Conservation (phyloP, 2,888 invertebrate genomes). For the Megamerina dolium region DNA sequence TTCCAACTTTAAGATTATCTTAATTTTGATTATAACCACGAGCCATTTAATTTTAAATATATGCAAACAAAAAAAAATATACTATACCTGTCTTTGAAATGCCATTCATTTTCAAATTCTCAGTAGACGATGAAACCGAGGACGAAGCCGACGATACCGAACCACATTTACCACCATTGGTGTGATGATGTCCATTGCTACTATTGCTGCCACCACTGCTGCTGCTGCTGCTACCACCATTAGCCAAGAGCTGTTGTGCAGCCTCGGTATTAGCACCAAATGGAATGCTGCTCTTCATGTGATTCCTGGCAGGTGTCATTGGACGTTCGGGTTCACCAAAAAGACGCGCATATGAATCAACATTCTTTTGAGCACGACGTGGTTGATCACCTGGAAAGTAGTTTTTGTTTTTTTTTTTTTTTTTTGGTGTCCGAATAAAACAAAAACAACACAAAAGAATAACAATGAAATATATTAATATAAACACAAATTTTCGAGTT, state of each 20-base stretch:
- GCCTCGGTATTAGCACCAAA: conserved; percentile 48
- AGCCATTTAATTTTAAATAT: no score
- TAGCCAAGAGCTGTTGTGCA: conserved; percentile 35
- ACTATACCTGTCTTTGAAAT: conserved; percentile 45
- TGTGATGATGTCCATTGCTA: conserved; percentile 35
- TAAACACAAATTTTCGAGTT: conserved; percentile 14
- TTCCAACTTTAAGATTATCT: no score
- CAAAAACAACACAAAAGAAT: conserved; percentile 14
- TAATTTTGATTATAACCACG: no score
- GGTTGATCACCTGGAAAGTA: conserved; percentile 38
- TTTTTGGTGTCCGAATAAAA: conserved; percentile 7
- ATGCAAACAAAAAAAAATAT: no score
- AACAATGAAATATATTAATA: conserved; percentile 15
- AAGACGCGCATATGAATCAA: conserved; percentile 54
- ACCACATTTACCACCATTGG: conserved; percentile 41
- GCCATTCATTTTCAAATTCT: conserved; percentile 43
- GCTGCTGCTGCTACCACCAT: conserved; percentile 35
- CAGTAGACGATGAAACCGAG: conserved; percentile 45
- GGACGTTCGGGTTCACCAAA: conserved; percentile 55
- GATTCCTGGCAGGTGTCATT: conserved; percentile 52
- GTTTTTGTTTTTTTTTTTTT: conserved; percentile 10
- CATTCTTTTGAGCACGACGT: conserved; percentile 45
- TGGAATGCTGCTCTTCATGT: conserved; percentile 55
- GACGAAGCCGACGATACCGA: conserved; percentile 44
- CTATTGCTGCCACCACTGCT: conserved; percentile 40